These are phyloP conservation scores for Euura lappo DNA, from an alignment of 1,140 invertebrate genomes.

Conservation along the genomic window DNA sequence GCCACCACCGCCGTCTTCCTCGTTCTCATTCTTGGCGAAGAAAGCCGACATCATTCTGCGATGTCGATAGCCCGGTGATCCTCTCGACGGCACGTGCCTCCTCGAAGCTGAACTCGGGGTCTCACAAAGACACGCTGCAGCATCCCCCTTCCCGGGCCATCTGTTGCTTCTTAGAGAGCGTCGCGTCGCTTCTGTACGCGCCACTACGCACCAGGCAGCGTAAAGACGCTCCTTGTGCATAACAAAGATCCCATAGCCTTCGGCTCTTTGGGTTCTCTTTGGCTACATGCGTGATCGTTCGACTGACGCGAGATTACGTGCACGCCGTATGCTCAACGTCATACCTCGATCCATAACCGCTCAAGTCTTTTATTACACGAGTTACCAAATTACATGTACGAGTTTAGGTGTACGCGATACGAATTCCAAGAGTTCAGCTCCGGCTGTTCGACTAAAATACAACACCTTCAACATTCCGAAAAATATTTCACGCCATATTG, in stretches of 20 bases:
- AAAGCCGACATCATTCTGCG: not conserved
- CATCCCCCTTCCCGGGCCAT: not conserved
- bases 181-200: not conserved
- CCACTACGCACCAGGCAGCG: not conserved
- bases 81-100: not conserved
- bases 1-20: not conserved
- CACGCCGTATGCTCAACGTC: not conserved
- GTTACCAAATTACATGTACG: not conserved
- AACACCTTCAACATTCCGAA: too few species aligned
- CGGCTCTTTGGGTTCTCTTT: too few species aligned
- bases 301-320: not conserved
- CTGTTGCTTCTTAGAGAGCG: not conserved
- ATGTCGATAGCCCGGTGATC: not conserved
- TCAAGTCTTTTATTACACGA: not conserved
- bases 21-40: not conserved
- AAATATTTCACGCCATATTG: too few species aligned
- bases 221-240: not conserved
- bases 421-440: too few species aligned
- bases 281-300: too few species aligned
- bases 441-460: too few species aligned
- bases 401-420: too few species aligned
- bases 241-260: not conserved
- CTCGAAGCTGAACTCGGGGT: not conserved
- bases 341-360: not conserved
- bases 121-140: constrained; percentile 3